Evolutionary conservation across 2,113 vertebrate genomes (phyloP).

Genomic region (Tor tambroides): DNA sequence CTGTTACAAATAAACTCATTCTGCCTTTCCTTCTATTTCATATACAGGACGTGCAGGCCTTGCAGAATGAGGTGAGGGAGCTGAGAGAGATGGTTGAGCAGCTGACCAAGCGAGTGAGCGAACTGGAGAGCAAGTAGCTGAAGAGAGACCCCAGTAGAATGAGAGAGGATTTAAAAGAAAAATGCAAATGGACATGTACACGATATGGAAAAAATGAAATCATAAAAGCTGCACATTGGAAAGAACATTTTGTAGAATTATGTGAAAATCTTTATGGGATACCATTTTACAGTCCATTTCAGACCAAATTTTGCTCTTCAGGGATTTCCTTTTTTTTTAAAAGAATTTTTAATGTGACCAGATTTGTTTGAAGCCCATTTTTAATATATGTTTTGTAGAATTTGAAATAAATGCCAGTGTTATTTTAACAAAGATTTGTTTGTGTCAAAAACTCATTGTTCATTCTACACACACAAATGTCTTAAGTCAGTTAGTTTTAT

Average conservation of each 20-base stretch:
- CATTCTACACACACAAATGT: slow-evolving; percentile 7
- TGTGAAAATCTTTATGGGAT: not conserved
- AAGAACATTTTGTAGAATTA: slow-evolving; percentile 4
- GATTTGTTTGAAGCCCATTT: slow-evolving; percentile 47
- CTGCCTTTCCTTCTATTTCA: slow-evolving; percentile 9
- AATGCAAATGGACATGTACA: not conserved
- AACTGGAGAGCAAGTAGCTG: slow-evolving; percentile 78
- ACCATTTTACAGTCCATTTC: slow-evolving; percentile 32
- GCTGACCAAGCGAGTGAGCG: slow-evolving; percentile 76
- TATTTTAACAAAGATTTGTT: slow-evolving; percentile 62
- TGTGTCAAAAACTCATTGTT: not conserved
- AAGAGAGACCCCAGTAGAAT: slow-evolving; percentile 10
- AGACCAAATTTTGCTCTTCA: slow-evolving; percentile 8
- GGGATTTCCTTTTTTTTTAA: slow-evolving; percentile 55
- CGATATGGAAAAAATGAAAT: not conserved
- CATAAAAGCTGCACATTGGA: slow-evolving; percentile 50
- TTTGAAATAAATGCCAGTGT: slow-evolving; percentile 70
- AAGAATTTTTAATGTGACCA: slow-evolving; percentile 44
- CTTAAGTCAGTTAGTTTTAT: slow-evolving; percentile 4
- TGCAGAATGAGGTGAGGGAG: slow-evolving; percentile 80
- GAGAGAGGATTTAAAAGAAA: not conserved
- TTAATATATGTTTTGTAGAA: slow-evolving; percentile 71
- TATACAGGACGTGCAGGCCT: slow-evolving; percentile 74
- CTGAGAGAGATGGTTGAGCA: slow-evolving; percentile 77
- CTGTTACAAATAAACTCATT: not conserved